Evolutionary conservation across 1,140 invertebrate species (phyloP), one percentile per base, ranked within the genome.

Genomic region (Caenorhabditis latens): DNA sequence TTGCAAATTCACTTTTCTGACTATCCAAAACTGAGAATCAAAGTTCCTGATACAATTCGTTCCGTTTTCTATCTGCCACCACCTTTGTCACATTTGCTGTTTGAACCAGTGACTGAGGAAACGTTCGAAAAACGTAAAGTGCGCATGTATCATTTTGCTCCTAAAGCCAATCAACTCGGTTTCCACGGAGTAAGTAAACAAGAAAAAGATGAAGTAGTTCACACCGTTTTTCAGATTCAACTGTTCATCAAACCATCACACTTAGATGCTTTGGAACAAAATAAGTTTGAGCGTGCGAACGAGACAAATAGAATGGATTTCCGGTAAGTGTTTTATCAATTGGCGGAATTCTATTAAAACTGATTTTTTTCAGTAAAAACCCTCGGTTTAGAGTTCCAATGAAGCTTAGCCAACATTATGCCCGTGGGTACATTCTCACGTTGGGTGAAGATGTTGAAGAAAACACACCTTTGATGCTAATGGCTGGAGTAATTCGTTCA

Each of bases 401-500:
- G 13, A 48, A n/a, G 13, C 65, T 71, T 16, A 46, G 4, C 16
- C 65, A 71, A 46, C 14, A 46, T 16, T 14, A 40, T 14, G 42
- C 14, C 1, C 16, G 11, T 32, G 65, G 65, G 4, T 71, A 42
- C 42, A 48, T 8, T 43, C 65, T 71, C 24, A 19, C 11, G 5
- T 71, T 71, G 65, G n/a, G 46, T 5, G 65, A 71, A n/a, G 42
- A 43, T 5, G 65, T 71, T 32, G 42, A 43, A 46, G 7, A 71
- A 71, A 46, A 71, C 11, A 71, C 42, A 19, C 65, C 65, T 16
- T 46, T 71, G 43, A 46, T 71, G 65, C 6, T 71, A n/a, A 71
- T 71, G 16, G 24, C 43, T 19, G 65, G 65, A n/a, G 42, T 71
- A 11, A 46, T 71, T n/a, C 65, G 65, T 71, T 42, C 65, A 13